Percentiles rank a stretch among this genome's conserved stretches.
phyloP scores from a whole-genome alignment of 2,888 invertebrate species.

The Dryomyza anilis region DNA sequence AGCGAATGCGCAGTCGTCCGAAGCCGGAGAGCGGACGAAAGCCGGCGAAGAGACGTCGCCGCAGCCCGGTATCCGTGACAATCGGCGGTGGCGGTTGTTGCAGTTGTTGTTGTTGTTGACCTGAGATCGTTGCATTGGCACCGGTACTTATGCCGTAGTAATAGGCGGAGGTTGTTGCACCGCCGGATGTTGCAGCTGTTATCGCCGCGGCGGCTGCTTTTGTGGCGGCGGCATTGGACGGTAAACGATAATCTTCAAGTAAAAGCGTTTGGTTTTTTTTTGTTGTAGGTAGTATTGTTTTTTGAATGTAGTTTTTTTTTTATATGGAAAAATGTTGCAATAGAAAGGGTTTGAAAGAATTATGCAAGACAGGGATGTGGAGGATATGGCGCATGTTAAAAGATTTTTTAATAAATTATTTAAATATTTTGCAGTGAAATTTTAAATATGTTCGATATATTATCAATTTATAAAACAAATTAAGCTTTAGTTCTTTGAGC shows the following conservation, averaged over 20 bases:
- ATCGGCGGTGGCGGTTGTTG: conserved; percentile 36
- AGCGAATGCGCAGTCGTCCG: conserved; percentile 68
- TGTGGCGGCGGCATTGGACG: conserved; percentile 1
- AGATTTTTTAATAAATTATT: too few relatives aligned
- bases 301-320: conserved; percentile 19
- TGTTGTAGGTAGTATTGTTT: conserved; percentile 30
- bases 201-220: conserved; percentile 11
- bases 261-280: background rate
- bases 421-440: too few relatives aligned
- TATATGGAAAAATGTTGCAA: background rate
- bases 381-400: too few relatives aligned
- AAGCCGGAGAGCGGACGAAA: conserved; percentile 79
- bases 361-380: too few relatives aligned
- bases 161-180: conserved; percentile 20
- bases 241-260: conserved; percentile 45
- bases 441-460: too few relatives aligned
- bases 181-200: conserved; percentile 30
- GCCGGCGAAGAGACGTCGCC: conserved; percentile 79
- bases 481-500: too few relatives aligned
- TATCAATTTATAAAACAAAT: too few relatives aligned
- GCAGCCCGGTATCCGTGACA: conserved; percentile 67
- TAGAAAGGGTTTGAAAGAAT: background rate
- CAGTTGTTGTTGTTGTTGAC: conserved; percentile 37
- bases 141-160: conserved; percentile 31
- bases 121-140: conserved; percentile 17